Conservation (phyloP, 1,140 invertebrate genomes). For the Dendroctonus ponderosae region DNA sequence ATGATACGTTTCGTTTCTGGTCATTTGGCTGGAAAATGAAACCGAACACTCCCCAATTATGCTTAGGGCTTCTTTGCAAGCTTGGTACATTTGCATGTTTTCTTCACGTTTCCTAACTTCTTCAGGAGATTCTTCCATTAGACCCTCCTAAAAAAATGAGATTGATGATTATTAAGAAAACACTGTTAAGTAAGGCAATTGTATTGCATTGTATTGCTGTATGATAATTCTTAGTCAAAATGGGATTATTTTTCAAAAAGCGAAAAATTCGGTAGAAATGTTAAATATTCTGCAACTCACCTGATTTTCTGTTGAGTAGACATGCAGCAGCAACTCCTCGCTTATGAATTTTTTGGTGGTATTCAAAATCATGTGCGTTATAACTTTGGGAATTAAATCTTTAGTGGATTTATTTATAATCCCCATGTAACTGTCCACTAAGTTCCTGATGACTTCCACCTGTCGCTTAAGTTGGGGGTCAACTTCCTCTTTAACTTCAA, state of each 20-base stretch:
- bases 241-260: background rate
- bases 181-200: background rate
- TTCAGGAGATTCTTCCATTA: constrained; percentile 99
- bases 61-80: constrained; percentile 94
- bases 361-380: constrained; percentile 98
- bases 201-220: too few relatives aligned
- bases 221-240: background rate
- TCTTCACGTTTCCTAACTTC: constrained; percentile 96
- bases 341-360: constrained; percentile 97
- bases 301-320: constrained; percentile 96
- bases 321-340: constrained; percentile 89
- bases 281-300: constrained; percentile 54
- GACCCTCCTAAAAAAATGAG: constrained; percentile 64
- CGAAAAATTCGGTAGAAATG: too few relatives aligned
- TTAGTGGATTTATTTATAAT: constrained; percentile 98
- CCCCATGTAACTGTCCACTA: constrained; percentile 99
- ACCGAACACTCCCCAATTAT: constrained; percentile 95
- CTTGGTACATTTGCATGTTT: constrained; percentile 98
- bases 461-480: constrained; percentile 97
- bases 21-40: constrained; percentile 17
- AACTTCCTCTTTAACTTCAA: constrained; percentile 54
- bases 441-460: constrained; percentile 97
- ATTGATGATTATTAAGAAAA: background rate
- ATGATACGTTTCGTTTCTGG: background rate
- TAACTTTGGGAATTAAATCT: constrained; percentile 97